A percentile compares a stretch with the other conserved stretches of the same genome.
phyloP scores from a whole-genome alignment of 2,113 vertebrate species.

The Shinisaurus crocodilurus region DNA sequence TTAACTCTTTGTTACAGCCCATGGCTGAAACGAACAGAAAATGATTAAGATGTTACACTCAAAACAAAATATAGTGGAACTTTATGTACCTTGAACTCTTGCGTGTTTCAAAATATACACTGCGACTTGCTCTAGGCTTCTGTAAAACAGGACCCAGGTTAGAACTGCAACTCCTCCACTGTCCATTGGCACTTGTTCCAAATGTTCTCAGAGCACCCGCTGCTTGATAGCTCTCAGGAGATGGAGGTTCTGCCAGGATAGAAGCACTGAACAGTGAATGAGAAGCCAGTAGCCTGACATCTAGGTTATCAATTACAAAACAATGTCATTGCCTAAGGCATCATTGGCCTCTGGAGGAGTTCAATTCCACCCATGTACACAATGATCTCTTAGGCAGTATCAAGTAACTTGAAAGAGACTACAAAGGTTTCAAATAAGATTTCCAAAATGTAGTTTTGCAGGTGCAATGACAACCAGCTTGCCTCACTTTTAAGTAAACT shows the following conservation, averaged over 20 bases:
- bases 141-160: conserved; percentile 47
- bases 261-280: fast-evolving
- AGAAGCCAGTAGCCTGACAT: no score
- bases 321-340: background rate
- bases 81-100: conserved; percentile 71
- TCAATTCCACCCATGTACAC: background rate
- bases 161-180: conserved; percentile 73
- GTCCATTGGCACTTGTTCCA: conserved; percentile 73
- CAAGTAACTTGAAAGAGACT: background rate
- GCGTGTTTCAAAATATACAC: conserved; percentile 75
- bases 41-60: background rate
- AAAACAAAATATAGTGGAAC: background rate
- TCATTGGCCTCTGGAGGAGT: background rate
- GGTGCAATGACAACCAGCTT: background rate
- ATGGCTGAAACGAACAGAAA: background rate
- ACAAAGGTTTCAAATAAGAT: background rate
- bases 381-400: background rate
- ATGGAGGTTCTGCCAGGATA: conserved; percentile 56
- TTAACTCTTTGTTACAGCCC: background rate
- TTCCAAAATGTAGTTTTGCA: background rate
- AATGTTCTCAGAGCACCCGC: conserved; percentile 53
- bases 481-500: background rate
- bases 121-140: conserved; percentile 72
- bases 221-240: conserved; percentile 62
- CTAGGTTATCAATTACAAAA: background rate